Evolutionary conservation across 2,888 invertebrate species (phyloP), one percentile per base, ranked within the genome.

Genomic region (Lepidocyrtinus sp.): DNA sequence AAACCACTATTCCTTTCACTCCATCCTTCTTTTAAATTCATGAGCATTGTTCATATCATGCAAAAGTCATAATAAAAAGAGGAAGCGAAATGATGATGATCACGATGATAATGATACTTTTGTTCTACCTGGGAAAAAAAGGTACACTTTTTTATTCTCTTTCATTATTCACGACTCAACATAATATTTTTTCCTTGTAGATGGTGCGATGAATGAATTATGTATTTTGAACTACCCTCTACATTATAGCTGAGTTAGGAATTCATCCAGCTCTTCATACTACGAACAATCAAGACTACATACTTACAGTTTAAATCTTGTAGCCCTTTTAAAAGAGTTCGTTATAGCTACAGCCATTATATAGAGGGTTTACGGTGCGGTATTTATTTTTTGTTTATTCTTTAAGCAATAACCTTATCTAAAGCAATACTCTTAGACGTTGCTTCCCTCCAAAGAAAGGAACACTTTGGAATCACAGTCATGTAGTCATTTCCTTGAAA

Each of bases 1-100:
- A 59, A 15, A n/a, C 2, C 21, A 59, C n/a, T n/a, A 55, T 55
- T 55, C 17, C 55, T 55, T 55, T 3, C 59, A 36, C 50, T 68
- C 36, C 55, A 69, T 12, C 62, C 67, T 67, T 65, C 65, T 73
- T 69, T 62, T 73, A 64, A 74, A 74, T 74, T 74, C 73, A 74
- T 74, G 73, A 74, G 73, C 65, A 36, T 65, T 65, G 65, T 36
- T 65, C 19, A 65, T 25, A 24, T 68, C 15, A 45, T 68, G 46
- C 50, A 50, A 59, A 59, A 59, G 59, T 59, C 46, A 50, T 50
- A 24, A 27, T 65, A 65, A 65, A 65, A 65, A 27, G 1, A 27
- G 17, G 2, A 27, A 19, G 17, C 22, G 2, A 21, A 12, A 65
- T 59, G 59, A 59, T 59, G 59, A 65, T 36, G 19, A 27, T 27